These are phyloP conservation scores for Prolemur simus DNA, from an alignment of 2,113 vertebrate species.

Conservation along the genomic window DNA sequence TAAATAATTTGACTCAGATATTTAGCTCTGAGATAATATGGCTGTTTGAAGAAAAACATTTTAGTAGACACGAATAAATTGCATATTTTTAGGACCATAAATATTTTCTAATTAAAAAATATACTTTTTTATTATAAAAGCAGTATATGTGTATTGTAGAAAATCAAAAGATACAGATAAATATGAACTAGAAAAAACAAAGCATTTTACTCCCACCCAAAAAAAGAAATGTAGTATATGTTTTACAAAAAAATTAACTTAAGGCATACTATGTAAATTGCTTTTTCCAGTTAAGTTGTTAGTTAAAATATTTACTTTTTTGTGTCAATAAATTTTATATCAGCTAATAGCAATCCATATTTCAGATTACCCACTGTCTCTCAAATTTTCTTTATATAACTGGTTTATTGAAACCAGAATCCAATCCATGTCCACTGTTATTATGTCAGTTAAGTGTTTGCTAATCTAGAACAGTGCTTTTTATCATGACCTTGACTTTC, in stretches of 20 bases:
- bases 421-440: not conserved
- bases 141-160: not conserved
- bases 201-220: not conserved
- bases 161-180: not conserved
- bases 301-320: conserved; percentile 37
- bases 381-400: not conserved
- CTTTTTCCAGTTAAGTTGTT: not conserved
- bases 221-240: not conserved
- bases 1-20: conserved; percentile 18
- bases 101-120: conserved; percentile 19
- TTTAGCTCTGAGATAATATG: not conserved
- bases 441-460: not conserved
- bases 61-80: not conserved
- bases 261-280: not conserved
- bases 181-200: not conserved
- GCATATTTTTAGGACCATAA: not conserved
- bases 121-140: not conserved
- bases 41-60: conserved; percentile 16
- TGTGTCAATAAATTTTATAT: not conserved
- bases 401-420: not conserved
- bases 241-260: not conserved
- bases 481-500: not conserved
- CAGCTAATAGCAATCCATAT: not conserved
- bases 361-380: not conserved
- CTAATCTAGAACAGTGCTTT: not conserved